Percentiles rank a stretch among this genome's conserved stretches.
Conservation (phyloP, 92 coral and sea anemone species). For the Porites rus region DNA sequence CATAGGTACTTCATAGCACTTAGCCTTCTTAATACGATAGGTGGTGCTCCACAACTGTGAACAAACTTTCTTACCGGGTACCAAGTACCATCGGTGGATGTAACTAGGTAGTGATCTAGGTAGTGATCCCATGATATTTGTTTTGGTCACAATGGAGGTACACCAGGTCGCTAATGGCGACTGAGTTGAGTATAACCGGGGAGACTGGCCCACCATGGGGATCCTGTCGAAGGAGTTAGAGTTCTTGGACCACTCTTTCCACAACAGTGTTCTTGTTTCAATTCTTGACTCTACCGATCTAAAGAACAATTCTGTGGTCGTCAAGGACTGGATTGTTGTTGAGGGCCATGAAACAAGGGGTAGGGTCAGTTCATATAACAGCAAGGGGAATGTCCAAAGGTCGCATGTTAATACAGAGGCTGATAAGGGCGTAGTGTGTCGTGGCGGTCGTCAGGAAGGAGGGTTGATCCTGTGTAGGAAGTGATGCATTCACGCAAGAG, state of each 20-base stretch:
- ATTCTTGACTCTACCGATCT: too few relatives aligned
- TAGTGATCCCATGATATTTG: too few relatives aligned
- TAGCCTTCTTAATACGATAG: too few relatives aligned
- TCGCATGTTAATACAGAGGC: background rate
- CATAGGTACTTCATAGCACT: too few relatives aligned
- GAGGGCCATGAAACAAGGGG: conserved; percentile 1
- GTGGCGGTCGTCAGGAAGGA: background rate
- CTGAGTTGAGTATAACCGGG: background rate
- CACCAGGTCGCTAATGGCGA: too few relatives aligned
- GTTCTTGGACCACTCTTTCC: too few relatives aligned
- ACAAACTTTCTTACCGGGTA: background rate
- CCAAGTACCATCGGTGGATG: background rate
- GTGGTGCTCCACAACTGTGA: too few relatives aligned
- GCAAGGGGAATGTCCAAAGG: background rate
- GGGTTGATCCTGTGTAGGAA: conserved; percentile 1
- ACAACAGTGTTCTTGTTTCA: too few relatives aligned
- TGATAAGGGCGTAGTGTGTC: too few relatives aligned
- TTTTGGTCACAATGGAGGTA: background rate
- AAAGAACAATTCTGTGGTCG: background rate
- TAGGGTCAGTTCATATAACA: background rate
- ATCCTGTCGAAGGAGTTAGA: too few relatives aligned
- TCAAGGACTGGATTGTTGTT: background rate
- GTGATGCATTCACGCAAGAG: background rate
- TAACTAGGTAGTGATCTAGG: background rate
- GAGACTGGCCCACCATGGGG: background rate